Evolutionary conservation across 2,113 vertebrate genomes (phyloP).

Genomic region (Labeo rohita): DNA sequence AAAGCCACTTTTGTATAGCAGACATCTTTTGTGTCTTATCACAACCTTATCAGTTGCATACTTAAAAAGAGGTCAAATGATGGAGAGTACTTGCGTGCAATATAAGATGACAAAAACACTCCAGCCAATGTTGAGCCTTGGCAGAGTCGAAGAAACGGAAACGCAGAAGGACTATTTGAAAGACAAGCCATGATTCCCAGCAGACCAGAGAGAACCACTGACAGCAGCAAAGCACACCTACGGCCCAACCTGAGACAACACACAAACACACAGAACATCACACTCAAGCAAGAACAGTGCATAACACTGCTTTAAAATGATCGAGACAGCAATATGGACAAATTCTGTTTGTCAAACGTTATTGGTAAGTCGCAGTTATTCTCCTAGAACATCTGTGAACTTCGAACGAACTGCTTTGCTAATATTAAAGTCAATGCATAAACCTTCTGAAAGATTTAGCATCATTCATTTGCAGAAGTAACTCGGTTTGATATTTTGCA

Average conservation of each 20-base stretch:
- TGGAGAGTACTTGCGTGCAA: slow-evolving; percentile 73
- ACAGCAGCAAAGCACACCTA: slow-evolving; percentile 73
- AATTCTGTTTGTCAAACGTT: background rate
- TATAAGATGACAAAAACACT: slow-evolving; percentile 81
- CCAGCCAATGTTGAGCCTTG: slow-evolving; percentile 80
- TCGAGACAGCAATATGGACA: background rate
- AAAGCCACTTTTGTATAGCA: background rate
- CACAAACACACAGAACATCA: background rate
- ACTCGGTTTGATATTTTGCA: background rate
- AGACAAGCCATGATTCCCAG: slow-evolving; percentile 76
- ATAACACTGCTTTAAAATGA: background rate
- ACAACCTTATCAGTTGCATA: background rate
- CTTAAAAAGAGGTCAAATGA: background rate
- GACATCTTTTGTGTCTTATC: background rate
- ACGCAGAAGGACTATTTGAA: slow-evolving; percentile 69
- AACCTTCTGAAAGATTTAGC: background rate
- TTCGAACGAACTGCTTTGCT: background rate
- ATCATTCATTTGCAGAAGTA: background rate
- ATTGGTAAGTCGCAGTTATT: background rate
- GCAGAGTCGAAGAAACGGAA: slow-evolving; percentile 77
- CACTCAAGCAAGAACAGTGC: too few species aligned
- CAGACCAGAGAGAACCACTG: slow-evolving; percentile 76
- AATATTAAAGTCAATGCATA: background rate
- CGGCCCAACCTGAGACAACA: slow-evolving; percentile 79
- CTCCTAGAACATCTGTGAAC: background rate